Percentiles rank a stretch among this genome's conserved stretches.
phyloP scores from a whole-genome alignment of 1,140 invertebrate species.

The Lordiphosa clarofinis region DNA sequence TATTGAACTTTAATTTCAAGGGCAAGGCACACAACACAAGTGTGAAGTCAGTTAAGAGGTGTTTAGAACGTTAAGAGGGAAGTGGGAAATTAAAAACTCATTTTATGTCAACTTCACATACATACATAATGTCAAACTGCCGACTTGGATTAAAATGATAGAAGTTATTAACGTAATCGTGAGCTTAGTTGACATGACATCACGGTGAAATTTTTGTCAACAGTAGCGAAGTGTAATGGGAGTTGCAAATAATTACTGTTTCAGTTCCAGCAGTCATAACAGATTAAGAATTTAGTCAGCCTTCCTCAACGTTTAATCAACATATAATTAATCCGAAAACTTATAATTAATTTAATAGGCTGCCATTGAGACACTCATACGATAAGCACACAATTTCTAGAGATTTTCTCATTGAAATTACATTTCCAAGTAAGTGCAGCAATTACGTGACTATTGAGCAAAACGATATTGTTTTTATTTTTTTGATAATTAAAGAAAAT shows the following conservation, averaged over 20 bases:
- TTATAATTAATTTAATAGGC: slow-evolving; percentile 66
- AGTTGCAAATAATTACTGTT: slow-evolving; percentile 6
- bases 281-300: no score
- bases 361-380: slow-evolving; percentile 4
- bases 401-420: slow-evolving; percentile 54
- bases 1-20: slow-evolving; percentile 24
- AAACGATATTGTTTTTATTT: not conserved
- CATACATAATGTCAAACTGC: no score
- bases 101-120: no score
- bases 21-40: not conserved
- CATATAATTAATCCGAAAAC: slow-evolving; percentile 39
- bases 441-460: slow-evolving; percentile 7
- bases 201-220: slow-evolving; percentile 44
- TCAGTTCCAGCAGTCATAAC: no score
- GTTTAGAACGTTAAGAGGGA: not conserved
- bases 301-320: no score
- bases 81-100: not conserved
- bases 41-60: slow-evolving; percentile 5
- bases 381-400: no score
- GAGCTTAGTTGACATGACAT: slow-evolving; percentile 51
- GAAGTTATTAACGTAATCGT: slow-evolving; percentile 52
- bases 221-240: slow-evolving; percentile 8
- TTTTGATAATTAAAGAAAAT: not conserved
- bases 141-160: slow-evolving; percentile 2
- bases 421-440: slow-evolving; percentile 24